Evolutionary conservation across 2,113 vertebrate species (phyloP).

Genomic region (Alethe castanea): DNA sequence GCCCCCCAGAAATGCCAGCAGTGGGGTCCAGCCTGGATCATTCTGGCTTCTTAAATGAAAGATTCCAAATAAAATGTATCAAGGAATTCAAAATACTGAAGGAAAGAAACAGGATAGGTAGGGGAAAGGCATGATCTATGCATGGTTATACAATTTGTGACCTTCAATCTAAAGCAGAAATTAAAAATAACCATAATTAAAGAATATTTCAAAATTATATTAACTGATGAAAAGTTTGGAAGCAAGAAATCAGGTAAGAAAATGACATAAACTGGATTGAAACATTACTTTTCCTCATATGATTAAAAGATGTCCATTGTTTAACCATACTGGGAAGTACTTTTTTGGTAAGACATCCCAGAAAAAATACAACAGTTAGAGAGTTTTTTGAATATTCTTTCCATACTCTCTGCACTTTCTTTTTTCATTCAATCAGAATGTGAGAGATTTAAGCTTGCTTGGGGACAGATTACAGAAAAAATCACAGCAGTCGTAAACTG

Average conservation of each 20-base stretch:
- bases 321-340: neutral
- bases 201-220: neutral
- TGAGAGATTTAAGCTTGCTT: constrained; percentile 50
- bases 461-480: constrained; percentile 33
- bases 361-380: neutral
- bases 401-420: neutral
- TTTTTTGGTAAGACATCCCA: neutral
- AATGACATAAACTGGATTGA: neutral
- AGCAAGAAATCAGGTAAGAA: neutral
- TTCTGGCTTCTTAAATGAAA: neutral
- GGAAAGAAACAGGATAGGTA: neutral
- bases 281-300: neutral
- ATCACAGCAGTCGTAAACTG: neutral
- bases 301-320: neutral
- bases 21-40: neutral
- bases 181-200: neutral
- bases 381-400: neutral
- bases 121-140: neutral
- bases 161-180: neutral
- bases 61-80: neutral
- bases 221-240: neutral
- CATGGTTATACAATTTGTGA: neutral
- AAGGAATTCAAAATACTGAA: neutral
- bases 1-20: neutral
- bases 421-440: neutral